Conservation (phyloP, 2,113 vertebrate species). For the Rhynchomys soricoides region DNA sequence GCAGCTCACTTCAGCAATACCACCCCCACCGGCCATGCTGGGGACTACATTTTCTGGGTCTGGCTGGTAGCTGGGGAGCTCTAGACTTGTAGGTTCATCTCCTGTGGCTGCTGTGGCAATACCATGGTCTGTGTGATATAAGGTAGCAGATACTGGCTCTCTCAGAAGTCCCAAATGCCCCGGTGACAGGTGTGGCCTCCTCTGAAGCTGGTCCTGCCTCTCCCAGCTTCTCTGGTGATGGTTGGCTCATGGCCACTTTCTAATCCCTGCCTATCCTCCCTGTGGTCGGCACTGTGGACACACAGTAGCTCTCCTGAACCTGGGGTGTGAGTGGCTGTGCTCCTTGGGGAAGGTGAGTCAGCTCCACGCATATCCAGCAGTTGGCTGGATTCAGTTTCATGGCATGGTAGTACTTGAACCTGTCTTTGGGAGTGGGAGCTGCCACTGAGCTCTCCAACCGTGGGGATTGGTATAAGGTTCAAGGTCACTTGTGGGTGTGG, state of each 20-base stretch:
- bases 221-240: too few relatives aligned
- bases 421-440: too few relatives aligned
- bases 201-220: not conserved
- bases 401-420: not conserved
- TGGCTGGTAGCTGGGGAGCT: not conserved
- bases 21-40: accelerated
- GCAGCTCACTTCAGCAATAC: not conserved
- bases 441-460: accelerated
- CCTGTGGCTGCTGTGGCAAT: not conserved
- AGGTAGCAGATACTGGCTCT: not conserved
- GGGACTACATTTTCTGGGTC: not conserved
- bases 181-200: too few relatives aligned
- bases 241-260: not conserved
- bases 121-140: not conserved
- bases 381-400: not conserved
- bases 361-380: not conserved
- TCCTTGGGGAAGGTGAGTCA: not conserved
- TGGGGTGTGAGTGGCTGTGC: not conserved
- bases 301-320: not conserved
- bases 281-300: not conserved
- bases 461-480: too few relatives aligned
- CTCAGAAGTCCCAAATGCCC: not conserved
- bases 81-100: not conserved
- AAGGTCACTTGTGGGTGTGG: accelerated
- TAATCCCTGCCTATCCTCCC: not conserved